Percentiles rank a stretch among this genome's conserved stretches.
These are phyloP conservation scores for Cheirogaleus major DNA, from an alignment of 2,797 vertebrate species.

Conservation along the genomic window DNA sequence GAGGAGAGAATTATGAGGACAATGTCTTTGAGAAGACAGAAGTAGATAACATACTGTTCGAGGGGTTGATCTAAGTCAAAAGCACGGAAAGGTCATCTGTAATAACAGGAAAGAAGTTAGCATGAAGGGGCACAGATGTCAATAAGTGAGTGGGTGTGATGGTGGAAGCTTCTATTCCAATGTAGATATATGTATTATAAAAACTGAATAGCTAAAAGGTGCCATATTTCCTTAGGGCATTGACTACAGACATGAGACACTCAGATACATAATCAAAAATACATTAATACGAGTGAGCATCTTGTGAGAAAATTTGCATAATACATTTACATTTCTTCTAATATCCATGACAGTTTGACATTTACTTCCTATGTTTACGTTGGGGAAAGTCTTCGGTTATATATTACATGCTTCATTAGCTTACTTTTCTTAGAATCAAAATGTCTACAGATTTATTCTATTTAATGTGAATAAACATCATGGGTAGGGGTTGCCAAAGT, in stretches of 20 bases:
- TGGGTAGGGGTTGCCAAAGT: background rate
- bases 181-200: background rate
- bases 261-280: constrained; percentile 17
- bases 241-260: background rate
- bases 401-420: constrained; percentile 32
- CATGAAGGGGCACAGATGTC: background rate
- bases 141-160: background rate
- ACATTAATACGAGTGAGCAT: background rate
- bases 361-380: constrained; percentile 3
- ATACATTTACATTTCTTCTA: constrained; percentile 48
- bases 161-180: background rate
- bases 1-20: background rate
- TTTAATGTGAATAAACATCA: background rate
- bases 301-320: constrained; percentile 24
- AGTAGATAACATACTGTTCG: background rate
- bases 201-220: background rate
- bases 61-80: background rate
- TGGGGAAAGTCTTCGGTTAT: background rate
- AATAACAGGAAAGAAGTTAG: background rate
- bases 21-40: background rate
- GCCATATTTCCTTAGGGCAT: background rate
- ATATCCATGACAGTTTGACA: constrained; percentile 56
- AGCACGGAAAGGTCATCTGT: background rate
- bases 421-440: background rate
- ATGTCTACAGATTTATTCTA: background rate